Evolutionary conservation across 2,888 invertebrate species (phyloP), one percentile per base, ranked within the genome.

Genomic region (Eupeodes latifasciatus): DNA sequence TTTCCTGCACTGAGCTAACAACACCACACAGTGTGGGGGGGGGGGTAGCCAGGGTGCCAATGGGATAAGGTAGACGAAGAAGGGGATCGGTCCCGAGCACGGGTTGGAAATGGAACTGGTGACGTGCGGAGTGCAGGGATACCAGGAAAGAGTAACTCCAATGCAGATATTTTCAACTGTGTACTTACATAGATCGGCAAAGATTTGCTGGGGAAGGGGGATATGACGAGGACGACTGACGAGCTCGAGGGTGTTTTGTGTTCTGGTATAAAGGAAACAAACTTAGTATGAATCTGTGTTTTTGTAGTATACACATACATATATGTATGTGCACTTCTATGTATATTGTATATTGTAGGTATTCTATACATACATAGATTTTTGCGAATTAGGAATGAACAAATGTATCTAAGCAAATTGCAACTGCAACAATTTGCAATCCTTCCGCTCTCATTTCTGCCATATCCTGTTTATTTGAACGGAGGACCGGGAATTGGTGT

Each of bases 371-470:
- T 34, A 44, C 10, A 36, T 19, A 66, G 40, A 66, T 40, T 82
- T 59, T 71, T 74, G 34, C 71, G 82, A 78, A 86, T 75, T 86
- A 82, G 82, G 71, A 79, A 75, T 55, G 78, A 71, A 80, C 80
- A 85, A 80, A 85, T 85, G 76, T 80, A 75, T 79, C 78, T 82
- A 75, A 72, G 76, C 87, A 87, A 87, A 84, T 83, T 87, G 83
- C 83, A 80, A 84, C 87, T 87, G 83, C 83, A 84, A 84, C 87
- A 87, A 87, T 87, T 87, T 87, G 76, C 87, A 78, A 87, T 84
- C 76, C 84, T 83, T 83, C 80, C 87, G 76, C 67, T 83, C 76
- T 74, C 55, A 83, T 83, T 86, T 80, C 83, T 64, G 11, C 71
- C 40, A 64, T 75, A 76, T 83, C 76, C 79, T 86, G 71, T 82